phyloP scores from a whole-genome alignment of 1,140 invertebrate species.

The Aplysia californica region DNA sequence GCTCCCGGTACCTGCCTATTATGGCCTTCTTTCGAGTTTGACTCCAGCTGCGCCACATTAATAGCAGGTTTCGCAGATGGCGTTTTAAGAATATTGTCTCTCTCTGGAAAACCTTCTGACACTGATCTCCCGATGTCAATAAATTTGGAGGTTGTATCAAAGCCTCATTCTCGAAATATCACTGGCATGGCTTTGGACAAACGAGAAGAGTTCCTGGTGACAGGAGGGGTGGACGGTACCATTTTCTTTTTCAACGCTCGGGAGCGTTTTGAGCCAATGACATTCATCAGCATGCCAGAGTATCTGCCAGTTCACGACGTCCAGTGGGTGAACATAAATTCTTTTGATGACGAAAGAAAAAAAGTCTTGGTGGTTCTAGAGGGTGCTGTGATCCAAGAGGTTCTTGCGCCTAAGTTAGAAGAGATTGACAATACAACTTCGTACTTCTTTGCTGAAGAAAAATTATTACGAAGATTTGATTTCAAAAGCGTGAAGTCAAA shows the following conservation, averaged over 20 bases:
- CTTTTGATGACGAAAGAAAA: background rate
- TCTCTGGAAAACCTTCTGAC: background rate
- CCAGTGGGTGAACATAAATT: background rate
- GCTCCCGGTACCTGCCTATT: background rate
- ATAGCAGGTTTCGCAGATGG: slow-evolving; percentile 24
- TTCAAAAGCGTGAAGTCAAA: slow-evolving; percentile 22
- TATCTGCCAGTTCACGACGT: background rate
- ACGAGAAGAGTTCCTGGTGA: background rate
- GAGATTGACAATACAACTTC: slow-evolving; percentile 13
- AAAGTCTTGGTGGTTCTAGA: background rate
- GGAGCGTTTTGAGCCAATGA: slow-evolving; percentile 3
- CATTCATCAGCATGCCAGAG: slow-evolving; percentile 11
- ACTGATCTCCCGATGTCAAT: background rate
- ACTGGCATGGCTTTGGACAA: background rate
- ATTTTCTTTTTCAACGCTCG: slow-evolving; percentile 20
- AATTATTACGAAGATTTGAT: background rate
- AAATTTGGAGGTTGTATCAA: background rate
- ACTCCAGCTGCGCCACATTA: background rate
- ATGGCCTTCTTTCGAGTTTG: background rate
- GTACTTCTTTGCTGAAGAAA: background rate
- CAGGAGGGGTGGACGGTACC: slow-evolving; percentile 13
- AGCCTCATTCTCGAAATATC: slow-evolving; percentile 6
- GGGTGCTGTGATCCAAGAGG: background rate
- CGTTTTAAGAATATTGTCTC: background rate
- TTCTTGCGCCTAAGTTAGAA: background rate